Evolutionary conservation across 1,140 invertebrate genomes (phyloP).

Genomic region (Triops cancriformis): DNA sequence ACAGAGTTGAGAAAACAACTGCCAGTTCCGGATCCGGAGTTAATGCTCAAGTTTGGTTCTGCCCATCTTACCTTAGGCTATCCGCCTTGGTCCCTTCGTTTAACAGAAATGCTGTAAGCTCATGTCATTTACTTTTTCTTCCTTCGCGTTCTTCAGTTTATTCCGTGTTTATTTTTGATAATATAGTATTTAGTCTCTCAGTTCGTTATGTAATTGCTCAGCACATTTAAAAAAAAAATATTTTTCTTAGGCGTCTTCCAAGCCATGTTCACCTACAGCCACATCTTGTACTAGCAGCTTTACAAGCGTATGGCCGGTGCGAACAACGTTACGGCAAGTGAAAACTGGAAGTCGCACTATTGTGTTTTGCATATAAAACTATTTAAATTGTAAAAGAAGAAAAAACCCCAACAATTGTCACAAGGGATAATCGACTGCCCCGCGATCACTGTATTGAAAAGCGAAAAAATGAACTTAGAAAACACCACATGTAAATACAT

Average conservation of each 20-base stretch:
- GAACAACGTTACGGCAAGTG: constrained; percentile 26
- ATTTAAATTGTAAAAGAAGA: neutral
- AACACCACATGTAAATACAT: constrained; percentile 1
- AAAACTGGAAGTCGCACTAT: neutral
- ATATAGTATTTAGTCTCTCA: too few species aligned
- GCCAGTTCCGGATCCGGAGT: constrained; percentile 19
- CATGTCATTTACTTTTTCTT: neutral
- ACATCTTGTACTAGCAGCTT: constrained; percentile 6
- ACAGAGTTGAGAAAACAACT: neutral
- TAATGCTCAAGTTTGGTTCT: constrained; percentile 23
- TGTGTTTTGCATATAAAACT: neutral
- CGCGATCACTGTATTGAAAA: neutral
- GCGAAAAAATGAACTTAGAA: neutral
- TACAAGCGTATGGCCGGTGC: constrained; percentile 22
- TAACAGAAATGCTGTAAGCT: constrained; percentile 26
- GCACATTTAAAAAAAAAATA: neutral
- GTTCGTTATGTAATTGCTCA: too few species aligned
- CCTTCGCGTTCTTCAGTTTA: too few species aligned
- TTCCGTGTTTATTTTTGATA: too few species aligned
- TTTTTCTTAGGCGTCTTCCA: constrained; percentile 16
- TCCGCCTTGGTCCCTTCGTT: constrained; percentile 23
- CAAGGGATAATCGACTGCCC: neutral
- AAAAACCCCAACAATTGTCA: neutral
- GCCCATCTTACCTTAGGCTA: constrained; percentile 22
- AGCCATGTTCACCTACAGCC: neutral